Evolutionary conservation across 2,113 vertebrate species (phyloP), one percentile per base, ranked within the genome.

Genomic region (Myrmecobius fasciatus): DNA sequence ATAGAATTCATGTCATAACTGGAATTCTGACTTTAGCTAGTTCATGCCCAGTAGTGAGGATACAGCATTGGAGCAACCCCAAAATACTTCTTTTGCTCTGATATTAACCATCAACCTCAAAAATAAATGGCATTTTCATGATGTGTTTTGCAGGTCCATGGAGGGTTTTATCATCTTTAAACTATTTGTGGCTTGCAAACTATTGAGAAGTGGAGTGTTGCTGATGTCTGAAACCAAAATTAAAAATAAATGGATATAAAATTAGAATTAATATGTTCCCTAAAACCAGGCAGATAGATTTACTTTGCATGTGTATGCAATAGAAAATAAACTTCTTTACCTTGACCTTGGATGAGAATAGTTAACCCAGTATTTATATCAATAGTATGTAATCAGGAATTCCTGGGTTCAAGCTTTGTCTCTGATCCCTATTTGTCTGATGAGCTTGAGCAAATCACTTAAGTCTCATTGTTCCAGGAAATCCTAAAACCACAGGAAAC

Each of bases 1-100:
- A 95, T 94, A 98, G 97, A 96, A 98, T 98, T 98, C 97, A 94
- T 97, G 97, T 95, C 98, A 98, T 98, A 96, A 95, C 97, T 98
- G 96, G 51, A 94, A 97, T 98, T 97, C 92, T 90, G 91, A 2
- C 53, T 91, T 26, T 14, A 89, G n/a, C 67, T 53, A 54, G 56
- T 31, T 92, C 20, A 28, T 24, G 22, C n/a, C 67, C n/a, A 5
- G 0, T 56, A 53, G 49, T 20, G 89, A 95, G 94, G 2, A 67
- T 53, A 4, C 49, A 46, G 90, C 36, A 31, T 56, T 48, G 0
- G 0, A 75, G 36, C 2, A 28, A 25, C 25, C n/a, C 20, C 67
- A 83, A 83, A 83, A 8, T 0, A 24, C 31, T 17, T 51, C 56
- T 96, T 90, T 47, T 53, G 31, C 26, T 46, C 83, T 60, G 0